Conservation (phyloP, 2,113 vertebrate species). For the Aegithalos caudatus region DNA sequence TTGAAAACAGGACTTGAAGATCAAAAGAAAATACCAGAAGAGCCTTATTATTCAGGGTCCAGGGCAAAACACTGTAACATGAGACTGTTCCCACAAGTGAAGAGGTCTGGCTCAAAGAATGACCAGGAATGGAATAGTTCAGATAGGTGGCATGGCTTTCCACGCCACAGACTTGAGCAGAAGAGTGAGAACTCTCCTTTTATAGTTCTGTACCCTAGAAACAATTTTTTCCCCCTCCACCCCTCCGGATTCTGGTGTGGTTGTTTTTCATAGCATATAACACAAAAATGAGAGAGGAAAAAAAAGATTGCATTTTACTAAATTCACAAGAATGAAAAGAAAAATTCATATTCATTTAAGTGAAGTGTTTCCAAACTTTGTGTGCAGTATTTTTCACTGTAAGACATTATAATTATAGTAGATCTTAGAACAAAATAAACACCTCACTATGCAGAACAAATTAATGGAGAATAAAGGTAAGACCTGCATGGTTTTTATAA, state of each 20-base stretch:
- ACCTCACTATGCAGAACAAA: neutral
- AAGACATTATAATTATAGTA: neutral
- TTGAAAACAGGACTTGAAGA: neutral
- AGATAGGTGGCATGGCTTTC: neutral
- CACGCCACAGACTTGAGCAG: neutral
- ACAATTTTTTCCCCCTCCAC: accelerated
- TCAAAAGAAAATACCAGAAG: neutral
- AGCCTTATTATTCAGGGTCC: neutral
- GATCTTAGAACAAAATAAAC: neutral
- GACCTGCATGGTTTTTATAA: neutral
- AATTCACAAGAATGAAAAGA: neutral
- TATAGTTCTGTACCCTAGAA: neutral
- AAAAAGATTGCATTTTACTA: neutral
- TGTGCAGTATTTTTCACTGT: neutral
- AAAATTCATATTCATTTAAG: neutral
- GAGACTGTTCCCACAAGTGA: neutral
- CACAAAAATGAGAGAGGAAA: neutral
- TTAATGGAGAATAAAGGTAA: neutral
- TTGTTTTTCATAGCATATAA: neutral
- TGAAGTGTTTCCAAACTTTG: neutral
- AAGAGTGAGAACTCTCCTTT: neutral
- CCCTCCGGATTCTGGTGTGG: neutral
- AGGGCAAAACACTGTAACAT: neutral
- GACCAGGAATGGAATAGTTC: neutral
- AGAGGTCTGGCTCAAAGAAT: neutral